Evolutionary conservation across 2,113 vertebrate genomes (phyloP).

Genomic region (Sinocyclocheilus grahami): DNA sequence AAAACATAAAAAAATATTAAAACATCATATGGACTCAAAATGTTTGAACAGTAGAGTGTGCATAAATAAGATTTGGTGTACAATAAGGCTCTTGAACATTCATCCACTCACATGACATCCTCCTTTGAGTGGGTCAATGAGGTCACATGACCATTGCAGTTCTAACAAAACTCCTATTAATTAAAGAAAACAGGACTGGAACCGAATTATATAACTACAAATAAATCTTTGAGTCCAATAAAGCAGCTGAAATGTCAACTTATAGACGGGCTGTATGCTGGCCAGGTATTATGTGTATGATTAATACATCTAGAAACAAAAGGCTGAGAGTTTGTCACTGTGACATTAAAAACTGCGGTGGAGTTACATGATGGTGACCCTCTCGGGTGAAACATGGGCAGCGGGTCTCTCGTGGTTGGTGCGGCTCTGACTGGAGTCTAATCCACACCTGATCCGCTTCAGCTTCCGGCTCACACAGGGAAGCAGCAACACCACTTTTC

Average conservation of each 20-base stretch:
- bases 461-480: slow-evolving; percentile 86
- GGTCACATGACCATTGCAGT: not conserved
- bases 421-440: slow-evolving; percentile 77
- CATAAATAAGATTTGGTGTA: not conserved
- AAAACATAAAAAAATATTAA: no score
- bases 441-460: slow-evolving; percentile 85
- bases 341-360: not conserved
- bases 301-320: not conserved
- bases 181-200: not conserved
- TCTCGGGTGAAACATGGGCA: slow-evolving; percentile 87
- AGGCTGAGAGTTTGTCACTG: not conserved
- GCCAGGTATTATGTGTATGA: not conserved
- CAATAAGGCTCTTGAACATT: not conserved
- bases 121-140: not conserved
- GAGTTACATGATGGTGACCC: slow-evolving; percentile 90
- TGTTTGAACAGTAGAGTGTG: not conserved
- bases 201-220: not conserved
- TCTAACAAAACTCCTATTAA: not conserved
- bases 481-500: slow-evolving; percentile 85
- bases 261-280: not conserved
- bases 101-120: slow-evolving; percentile 3
- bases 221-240: not conserved
- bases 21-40: not conserved
- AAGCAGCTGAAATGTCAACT: not conserved
- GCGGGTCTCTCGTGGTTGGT: slow-evolving; percentile 76